Conservation (phyloP, 1,140 invertebrate genomes). For the Cyphomyrmex costatus region DNA sequence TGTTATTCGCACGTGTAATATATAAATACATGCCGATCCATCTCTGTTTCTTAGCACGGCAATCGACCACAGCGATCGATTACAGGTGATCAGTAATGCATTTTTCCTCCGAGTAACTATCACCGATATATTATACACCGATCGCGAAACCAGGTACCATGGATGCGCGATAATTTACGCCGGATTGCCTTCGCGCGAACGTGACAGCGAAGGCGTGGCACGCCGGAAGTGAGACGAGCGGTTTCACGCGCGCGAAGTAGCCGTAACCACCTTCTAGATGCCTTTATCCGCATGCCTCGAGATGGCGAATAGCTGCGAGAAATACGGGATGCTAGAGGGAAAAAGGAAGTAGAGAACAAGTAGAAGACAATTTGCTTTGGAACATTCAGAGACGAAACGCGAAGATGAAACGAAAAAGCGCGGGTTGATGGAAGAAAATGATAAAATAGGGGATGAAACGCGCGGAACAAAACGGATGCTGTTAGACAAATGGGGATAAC, state of each 20-base stretch:
- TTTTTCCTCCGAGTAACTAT: conserved; percentile 36
- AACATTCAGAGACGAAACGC: background rate
- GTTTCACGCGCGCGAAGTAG: conserved; percentile 45
- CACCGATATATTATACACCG: conserved; percentile 43
- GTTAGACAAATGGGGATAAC: conserved; percentile 5
- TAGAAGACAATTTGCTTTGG: background rate
- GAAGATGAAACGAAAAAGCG: background rate
- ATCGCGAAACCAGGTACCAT: conserved; percentile 30
- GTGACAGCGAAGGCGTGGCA: conserved; percentile 58
- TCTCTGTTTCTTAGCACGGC: conserved; percentile 14
- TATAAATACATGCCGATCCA: conserved; percentile 15
- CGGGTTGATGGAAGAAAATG: background rate
- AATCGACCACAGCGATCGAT: conserved; percentile 28
- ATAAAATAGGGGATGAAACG: conserved; percentile 1
- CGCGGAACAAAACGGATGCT: background rate
- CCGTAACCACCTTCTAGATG: conserved; percentile 27
- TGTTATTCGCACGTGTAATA: background rate
- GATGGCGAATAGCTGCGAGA: conserved; percentile 12
- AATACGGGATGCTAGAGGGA: conserved; percentile 28
- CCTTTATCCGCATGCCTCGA: background rate
- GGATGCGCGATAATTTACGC: conserved; percentile 56
- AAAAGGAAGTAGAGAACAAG: background rate
- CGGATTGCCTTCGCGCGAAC: conserved; percentile 50
- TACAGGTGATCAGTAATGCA: conserved; percentile 40
- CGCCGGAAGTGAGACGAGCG: conserved; percentile 46